Percentiles rank a stretch among this genome's conserved stretches.
phyloP scores from a whole-genome alignment of 30 jellyfish, hydroid and myxozoan species.

The Turritopsis dohrnii region DNA sequence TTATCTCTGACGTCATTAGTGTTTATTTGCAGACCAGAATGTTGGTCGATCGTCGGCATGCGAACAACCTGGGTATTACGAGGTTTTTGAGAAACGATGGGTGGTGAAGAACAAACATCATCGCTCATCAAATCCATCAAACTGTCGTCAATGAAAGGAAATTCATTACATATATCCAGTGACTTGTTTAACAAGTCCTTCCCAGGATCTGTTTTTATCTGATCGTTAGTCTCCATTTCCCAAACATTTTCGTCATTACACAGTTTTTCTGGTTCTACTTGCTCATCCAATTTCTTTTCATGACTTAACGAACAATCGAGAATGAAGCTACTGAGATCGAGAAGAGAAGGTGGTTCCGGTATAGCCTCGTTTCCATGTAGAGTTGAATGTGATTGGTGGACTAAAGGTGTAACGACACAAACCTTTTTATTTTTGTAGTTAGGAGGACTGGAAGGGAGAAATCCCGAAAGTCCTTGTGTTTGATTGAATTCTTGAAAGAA shows the following conservation, averaged over 20 bases:
- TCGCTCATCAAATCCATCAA: slow-evolving; percentile 30
- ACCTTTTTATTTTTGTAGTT: neutral
- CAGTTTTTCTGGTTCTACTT: neutral
- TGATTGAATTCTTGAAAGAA: neutral
- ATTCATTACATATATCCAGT: neutral
- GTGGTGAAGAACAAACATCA: slow-evolving; percentile 65
- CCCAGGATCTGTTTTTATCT: neutral
- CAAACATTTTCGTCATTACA: neutral
- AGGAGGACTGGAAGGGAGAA: neutral
- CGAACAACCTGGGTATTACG: neutral
- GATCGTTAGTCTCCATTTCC: neutral
- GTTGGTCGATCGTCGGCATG: neutral
- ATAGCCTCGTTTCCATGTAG: neutral
- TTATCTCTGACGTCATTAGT: neutral
- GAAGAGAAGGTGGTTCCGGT: slow-evolving; percentile 27
- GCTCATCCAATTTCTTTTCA: slow-evolving; percentile 1
- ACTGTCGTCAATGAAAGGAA: neutral
- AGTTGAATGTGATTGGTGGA: neutral
- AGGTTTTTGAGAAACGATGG: slow-evolving; percentile 43
- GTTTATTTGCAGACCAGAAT: neutral
- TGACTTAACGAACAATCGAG: neutral
- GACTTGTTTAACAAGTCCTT: neutral
- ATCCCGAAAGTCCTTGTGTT: slow-evolving; percentile 18
- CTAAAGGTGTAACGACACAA: slow-evolving; percentile 8
- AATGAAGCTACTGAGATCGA: slow-evolving; percentile 23